A percentile compares a stretch with the other conserved stretches of the same genome.
phyloP scores from a whole-genome alignment of 2,797 vertebrate genomes.

The Molossus alvarezi region DNA sequence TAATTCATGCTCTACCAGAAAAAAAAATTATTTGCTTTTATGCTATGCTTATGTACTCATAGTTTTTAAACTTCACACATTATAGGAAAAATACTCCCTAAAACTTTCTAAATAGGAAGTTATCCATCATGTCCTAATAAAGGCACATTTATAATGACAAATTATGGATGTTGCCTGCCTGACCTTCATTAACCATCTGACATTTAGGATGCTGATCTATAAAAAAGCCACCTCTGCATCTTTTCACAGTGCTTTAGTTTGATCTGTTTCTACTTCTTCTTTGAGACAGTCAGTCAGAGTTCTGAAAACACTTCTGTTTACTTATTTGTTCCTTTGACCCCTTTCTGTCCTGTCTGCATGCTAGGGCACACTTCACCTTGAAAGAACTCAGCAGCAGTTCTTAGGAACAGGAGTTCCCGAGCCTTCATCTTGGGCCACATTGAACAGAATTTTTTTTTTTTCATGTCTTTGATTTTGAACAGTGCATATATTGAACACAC shows the following conservation, averaged over 20 bases:
- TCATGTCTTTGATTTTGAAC: neutral
- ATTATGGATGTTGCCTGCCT: constrained; percentile 66
- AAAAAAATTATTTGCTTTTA: constrained; percentile 57
- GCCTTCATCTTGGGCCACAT: neutral
- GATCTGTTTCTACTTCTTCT: constrained; percentile 72
- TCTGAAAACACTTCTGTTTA: constrained; percentile 66
- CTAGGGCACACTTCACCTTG: constrained; percentile 33
- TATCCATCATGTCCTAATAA: constrained; percentile 74
- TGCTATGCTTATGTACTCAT: neutral
- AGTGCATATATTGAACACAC: neutral
- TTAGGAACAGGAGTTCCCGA: neutral
- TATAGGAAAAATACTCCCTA: constrained; percentile 71
- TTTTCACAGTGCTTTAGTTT: constrained; percentile 68
- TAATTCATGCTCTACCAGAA: constrained; percentile 62
- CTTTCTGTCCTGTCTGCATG: constrained; percentile 44
- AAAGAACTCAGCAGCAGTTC: constrained; percentile 43
- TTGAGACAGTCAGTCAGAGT: neutral
- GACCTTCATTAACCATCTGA: constrained; percentile 76
- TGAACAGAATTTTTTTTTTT: neutral
- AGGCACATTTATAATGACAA: constrained; percentile 67
- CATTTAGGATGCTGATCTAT: constrained; percentile 69
- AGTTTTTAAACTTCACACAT: constrained; percentile 58
- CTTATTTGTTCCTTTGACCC: constrained; percentile 61
- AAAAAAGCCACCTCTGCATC: constrained; percentile 69
- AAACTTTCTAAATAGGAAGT: constrained; percentile 64